Conservation (phyloP, 1,140 invertebrate genomes). For the Cherax destructor region DNA sequence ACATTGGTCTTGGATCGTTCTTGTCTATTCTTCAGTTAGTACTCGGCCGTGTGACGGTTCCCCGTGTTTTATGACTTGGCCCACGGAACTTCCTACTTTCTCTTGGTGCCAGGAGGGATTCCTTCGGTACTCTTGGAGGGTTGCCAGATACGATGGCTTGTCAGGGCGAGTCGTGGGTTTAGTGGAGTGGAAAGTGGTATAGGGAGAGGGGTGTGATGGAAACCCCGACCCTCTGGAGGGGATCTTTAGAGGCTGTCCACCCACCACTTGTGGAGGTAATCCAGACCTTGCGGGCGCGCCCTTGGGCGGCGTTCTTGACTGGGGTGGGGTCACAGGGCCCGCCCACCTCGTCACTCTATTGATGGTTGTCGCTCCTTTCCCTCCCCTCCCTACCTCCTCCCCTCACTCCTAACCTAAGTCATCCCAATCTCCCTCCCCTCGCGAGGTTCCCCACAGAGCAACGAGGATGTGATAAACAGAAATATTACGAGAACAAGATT, state of each 20-base stretch:
- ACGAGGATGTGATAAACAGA: too few relatives aligned
- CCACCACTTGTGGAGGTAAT: too few relatives aligned
- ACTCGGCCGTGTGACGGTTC: background rate
- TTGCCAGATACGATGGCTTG: background rate
- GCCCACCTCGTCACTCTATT: too few relatives aligned
- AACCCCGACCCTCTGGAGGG: too few relatives aligned
- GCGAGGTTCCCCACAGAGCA: too few relatives aligned
- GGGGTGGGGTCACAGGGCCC: too few relatives aligned
- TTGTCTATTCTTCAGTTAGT: background rate
- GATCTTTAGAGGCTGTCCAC: too few relatives aligned
- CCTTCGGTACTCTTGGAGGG: background rate
- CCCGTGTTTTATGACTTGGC: background rate
- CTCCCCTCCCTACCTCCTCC: background rate
- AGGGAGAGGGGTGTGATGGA: background rate
- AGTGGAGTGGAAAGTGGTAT: background rate
- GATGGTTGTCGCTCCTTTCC: too few relatives aligned
- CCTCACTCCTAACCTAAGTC: background rate
- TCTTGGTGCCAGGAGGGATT: background rate
- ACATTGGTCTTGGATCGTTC: background rate
- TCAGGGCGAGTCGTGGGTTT: background rate
- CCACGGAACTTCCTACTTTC: background rate
- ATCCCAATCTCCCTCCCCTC: too few relatives aligned
- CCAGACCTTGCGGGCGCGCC: too few relatives aligned
- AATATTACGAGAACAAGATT: too few relatives aligned
- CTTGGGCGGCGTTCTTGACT: too few relatives aligned